Percentiles rank a stretch among this genome's conserved stretches.
phyloP scores from a whole-genome alignment of 2,113 vertebrate species.

The Ornithorhynchus anatinus region DNA sequence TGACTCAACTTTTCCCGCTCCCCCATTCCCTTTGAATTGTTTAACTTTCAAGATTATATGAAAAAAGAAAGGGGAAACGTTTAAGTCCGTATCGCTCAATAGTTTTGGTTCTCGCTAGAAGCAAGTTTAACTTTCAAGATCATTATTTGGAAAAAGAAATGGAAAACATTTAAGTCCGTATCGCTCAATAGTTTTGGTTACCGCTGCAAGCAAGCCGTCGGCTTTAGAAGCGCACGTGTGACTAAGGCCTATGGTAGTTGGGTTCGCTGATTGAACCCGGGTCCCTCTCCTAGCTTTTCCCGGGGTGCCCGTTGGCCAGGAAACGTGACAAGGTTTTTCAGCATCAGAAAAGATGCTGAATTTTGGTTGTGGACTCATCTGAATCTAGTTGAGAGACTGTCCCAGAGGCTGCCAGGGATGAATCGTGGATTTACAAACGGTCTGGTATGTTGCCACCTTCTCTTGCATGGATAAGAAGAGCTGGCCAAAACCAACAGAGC shows the following conservation, averaged over 20 bases:
- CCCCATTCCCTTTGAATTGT: not conserved
- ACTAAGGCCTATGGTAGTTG: not conserved
- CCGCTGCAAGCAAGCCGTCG: conserved; percentile 30
- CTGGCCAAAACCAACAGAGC: conserved; percentile 48
- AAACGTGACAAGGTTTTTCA: not conserved
- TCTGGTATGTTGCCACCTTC: not conserved
- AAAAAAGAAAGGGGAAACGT: not conserved
- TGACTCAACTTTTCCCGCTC: not conserved
- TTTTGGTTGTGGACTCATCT: conserved; percentile 18
- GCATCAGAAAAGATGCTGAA: not conserved
- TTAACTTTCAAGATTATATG: conserved; percentile 6
- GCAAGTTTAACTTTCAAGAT: conserved; percentile 21
- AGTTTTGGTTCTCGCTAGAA: conserved; percentile 32
- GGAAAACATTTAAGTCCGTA: not conserved
- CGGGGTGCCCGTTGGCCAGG: conserved; percentile 1
- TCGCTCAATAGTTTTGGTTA: not conserved
- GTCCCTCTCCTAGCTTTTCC: not conserved
- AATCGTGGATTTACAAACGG: not conserved
- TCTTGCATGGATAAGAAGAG: not conserved
- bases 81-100: not conserved
- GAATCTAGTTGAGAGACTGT: conserved; percentile 3
- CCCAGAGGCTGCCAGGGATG: not conserved
- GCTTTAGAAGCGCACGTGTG: not conserved
- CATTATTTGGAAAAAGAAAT: not conserved
- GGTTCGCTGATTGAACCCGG: not conserved